Conservation (phyloP, 2,113 vertebrate genomes). For the Narcine bancroftii region DNA sequence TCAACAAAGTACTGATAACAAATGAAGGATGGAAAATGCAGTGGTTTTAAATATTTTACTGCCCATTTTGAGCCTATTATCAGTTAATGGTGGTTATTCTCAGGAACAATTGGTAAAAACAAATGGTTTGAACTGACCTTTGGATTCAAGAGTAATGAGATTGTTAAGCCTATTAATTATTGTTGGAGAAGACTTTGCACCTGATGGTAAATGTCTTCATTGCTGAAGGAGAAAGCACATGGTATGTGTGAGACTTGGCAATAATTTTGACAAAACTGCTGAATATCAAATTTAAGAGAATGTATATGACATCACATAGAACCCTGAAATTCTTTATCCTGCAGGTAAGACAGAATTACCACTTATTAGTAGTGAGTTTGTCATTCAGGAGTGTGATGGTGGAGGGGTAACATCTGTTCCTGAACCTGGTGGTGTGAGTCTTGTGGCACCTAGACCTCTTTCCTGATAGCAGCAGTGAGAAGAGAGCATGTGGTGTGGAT, state of each 20-base stretch:
- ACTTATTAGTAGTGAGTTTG: too few species aligned
- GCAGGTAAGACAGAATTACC: too few species aligned
- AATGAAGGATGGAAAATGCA: background rate
- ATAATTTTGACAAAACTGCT: background rate
- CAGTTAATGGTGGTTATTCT: background rate
- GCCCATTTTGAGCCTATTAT: background rate
- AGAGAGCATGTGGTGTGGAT: too few species aligned
- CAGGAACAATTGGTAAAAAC: background rate
- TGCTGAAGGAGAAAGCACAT: background rate
- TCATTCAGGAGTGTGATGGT: too few species aligned
- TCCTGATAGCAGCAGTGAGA: too few species aligned
- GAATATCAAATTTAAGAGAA: too few species aligned
- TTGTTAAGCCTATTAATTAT: background rate
- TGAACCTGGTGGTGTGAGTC: too few species aligned
- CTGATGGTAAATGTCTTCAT: background rate
- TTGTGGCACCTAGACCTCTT: too few species aligned
- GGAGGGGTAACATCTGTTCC: too few species aligned
- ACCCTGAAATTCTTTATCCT: too few species aligned
- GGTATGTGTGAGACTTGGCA: background rate
- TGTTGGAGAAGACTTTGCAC: background rate
- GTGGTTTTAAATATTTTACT: slow-evolving; percentile 23
- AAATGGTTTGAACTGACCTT: background rate
- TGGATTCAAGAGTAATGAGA: background rate
- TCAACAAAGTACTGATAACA: background rate
- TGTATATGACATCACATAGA: too few species aligned